Conservation (phyloP, 2,797 vertebrate species). For the Chanos chanos region DNA sequence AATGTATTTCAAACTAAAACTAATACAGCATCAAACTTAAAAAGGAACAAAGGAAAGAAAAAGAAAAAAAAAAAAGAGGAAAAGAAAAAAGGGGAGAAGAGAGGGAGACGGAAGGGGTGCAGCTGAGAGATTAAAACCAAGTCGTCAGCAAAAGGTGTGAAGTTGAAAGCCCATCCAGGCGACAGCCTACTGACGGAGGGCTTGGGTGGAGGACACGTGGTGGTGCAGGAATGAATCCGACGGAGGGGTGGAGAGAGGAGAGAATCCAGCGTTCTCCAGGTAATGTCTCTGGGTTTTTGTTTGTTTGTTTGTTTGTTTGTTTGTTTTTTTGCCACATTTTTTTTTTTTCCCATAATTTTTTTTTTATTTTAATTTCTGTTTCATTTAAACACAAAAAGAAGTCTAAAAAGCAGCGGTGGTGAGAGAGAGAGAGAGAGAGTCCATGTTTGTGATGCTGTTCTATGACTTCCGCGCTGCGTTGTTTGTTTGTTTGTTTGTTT, state of each 20-base stretch:
- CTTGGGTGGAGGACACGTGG: slow-evolving; percentile 1
- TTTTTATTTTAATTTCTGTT: slow-evolving; percentile 47
- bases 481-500: slow-evolving; percentile 39
- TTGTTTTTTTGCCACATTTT: slow-evolving; percentile 47
- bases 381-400: slow-evolving; percentile 72
- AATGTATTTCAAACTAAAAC: slow-evolving; percentile 88
- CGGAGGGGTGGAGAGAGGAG: slow-evolving; percentile 43
- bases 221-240: slow-evolving; percentile 11
- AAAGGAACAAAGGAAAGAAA: slow-evolving; percentile 60
- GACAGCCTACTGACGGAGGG: no score
- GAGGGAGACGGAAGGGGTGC: slow-evolving; percentile 36
- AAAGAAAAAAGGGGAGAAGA: slow-evolving; percentile 39
- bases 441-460: slow-evolving; percentile 54
- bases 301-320: slow-evolving; percentile 47
- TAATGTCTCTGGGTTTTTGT: slow-evolving; percentile 39
- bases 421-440: no score
- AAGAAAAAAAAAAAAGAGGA: slow-evolving; percentile 19
- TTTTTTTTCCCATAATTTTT: slow-evolving; percentile 47
- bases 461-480: slow-evolving; percentile 45
- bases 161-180: no score
- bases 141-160: slow-evolving; percentile 26
- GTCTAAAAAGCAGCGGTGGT: slow-evolving; percentile 68
- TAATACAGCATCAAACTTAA: slow-evolving; percentile 87
- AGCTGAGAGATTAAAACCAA: slow-evolving; percentile 57
- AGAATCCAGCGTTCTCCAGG: slow-evolving; percentile 50